Base-by-base conservation (phyloP, 1,140 invertebrate species). In the Cotesia glomerata region DNA sequence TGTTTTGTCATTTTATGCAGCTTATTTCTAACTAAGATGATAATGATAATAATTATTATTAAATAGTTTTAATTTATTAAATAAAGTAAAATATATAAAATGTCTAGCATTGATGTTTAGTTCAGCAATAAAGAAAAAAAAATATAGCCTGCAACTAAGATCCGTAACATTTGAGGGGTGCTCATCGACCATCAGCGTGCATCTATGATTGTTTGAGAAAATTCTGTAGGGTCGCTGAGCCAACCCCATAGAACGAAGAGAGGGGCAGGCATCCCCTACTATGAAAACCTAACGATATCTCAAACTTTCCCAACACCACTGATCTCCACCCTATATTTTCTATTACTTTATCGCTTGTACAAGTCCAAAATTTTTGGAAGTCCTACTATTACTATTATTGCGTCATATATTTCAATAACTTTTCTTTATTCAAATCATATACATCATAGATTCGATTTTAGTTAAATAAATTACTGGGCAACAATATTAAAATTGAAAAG, bases 211-310 rank as follows among this genome's bases (percentile, higher is more conserved):
- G 54, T 36, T 13, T 39, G 45, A 65, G 70, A 72, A 72, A 72
- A 72, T 72, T 72, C 70, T 66, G 66, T 72, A 52, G 70, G 70
- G 63, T 66, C 35, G 70, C 8, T 72, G 39, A 56, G 32, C 52
- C 69, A 65, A 64, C 49, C 70, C 70, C 70, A 45, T 71, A 65
- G 69, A 11, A 66, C 16, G n/a, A 39, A 67, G 18, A 58, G 62
- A n/a, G 70, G 70, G 63, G 14, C 36, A 66, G 63, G 14, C 36
- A 66, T 52, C 63, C 39, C 35, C 34, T 14, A 70, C 34, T 16
- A 64, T 64, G 61, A 61, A 66, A 72, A 66, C 26, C 39, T 35
- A 72, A 72, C 63, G 70, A 54, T 34, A 66, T 66, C 34, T 8
- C 62, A 35, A 66, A 59, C 70, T 72, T 72, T 71, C 59, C 70